Base-by-base conservation (phyloP, 2,797 vertebrate species). In the Chelonia mydas region DNA sequence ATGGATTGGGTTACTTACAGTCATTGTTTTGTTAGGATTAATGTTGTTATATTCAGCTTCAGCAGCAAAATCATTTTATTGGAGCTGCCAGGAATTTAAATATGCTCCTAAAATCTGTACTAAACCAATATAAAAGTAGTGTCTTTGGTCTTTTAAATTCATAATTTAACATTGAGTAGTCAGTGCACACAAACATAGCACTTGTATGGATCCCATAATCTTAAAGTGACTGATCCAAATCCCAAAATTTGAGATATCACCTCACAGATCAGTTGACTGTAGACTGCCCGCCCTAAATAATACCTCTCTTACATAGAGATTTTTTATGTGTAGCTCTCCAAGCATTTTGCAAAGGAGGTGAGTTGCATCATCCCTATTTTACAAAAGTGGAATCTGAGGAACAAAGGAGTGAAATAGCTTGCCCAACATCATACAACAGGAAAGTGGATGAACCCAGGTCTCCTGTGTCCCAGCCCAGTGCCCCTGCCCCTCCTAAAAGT, bases 201-300 rank as follows among this genome's bases (percentile, higher is more conserved):
- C 19, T 6, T 23, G 17, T 0, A 23, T 54, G 47, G 41, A 4
- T 50, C 84, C 23, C 55, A 25, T 0, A 2, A 25, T 16, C 50
- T 94, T 85, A 50, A 6, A 54, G 54, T 54, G 21, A 54, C 54
- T 54, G 23, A 54, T 25, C 23, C 54, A 77, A 57, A 61, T 13
- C 61, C 16, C 19, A 16, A 27, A 76, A 31, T 91, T 72, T 59
- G 16, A 47, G 47, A 11, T 3, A 0, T 83, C 95, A 97, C 84
- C 65, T 82, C 25, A 81, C 41, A 84, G 65, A 91, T 95, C 54
- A 84, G 74, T 47, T 91, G 80, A 95, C 74, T 51, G 23, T 76
- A 76, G 5, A n/a, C 72, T 90, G 74, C 53, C 83, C 74, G 54
- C 1, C 3, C 72, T 27, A 79, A 51, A 65, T 33, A 65, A 65